Evolutionary conservation across 1,140 invertebrate genomes (phyloP).

Genomic region (Rhopalosiphum padi): DNA sequence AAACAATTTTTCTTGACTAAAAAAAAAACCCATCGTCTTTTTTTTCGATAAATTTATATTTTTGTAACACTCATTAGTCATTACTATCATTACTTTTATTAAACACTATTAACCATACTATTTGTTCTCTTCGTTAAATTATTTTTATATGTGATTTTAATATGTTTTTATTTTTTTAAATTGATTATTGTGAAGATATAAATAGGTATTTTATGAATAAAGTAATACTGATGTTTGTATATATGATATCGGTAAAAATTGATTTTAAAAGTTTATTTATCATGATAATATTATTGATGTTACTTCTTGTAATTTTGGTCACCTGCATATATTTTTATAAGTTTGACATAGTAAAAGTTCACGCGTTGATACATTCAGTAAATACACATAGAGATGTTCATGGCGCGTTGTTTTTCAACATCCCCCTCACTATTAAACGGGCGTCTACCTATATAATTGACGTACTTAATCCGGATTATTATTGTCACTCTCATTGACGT

Average conservation of each 20-base stretch:
- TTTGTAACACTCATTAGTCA: too few species aligned
- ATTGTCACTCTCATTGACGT: conserved; percentile 17
- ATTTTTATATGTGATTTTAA: too few species aligned
- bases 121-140: too few species aligned
- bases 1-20: too few species aligned
- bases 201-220: neutral
- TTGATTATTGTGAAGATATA: neutral
- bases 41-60: too few species aligned
- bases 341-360: neutral
- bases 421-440: neutral
- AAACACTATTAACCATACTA: too few species aligned
- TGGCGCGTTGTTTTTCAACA: neutral
- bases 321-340: neutral
- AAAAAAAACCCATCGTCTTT: too few species aligned
- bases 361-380: neutral
- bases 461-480: conserved; percentile 48
- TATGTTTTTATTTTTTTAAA: too few species aligned
- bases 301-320: neutral
- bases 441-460: neutral
- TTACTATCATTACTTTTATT: too few species aligned
- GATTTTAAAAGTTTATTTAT: neutral
- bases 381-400: neutral
- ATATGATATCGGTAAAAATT: neutral
- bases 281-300: neutral
- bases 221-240: neutral